Percentiles rank a stretch among this genome's conserved stretches.
Evolutionary conservation across 2,888 invertebrate species (phyloP).

Genomic region (Rugalucina vietnamica): DNA sequence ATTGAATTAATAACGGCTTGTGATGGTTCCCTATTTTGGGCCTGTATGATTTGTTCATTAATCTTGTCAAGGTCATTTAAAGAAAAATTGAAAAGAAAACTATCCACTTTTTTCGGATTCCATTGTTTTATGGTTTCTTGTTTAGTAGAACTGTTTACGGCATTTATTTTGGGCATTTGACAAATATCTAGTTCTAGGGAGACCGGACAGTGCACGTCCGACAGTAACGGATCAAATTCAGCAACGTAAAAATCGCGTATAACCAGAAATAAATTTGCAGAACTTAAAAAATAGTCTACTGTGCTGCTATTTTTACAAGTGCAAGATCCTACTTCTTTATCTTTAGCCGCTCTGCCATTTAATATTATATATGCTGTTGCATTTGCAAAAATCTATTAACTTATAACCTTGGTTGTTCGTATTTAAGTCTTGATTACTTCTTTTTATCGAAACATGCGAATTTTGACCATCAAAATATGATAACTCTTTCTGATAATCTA

Average conservation of each 20-base stretch:
- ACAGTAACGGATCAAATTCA: background rate
- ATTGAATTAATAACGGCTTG: too few species aligned
- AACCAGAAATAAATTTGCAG: background rate
- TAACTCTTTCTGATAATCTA: too few species aligned
- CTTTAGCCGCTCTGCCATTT: background rate
- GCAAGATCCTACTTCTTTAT: background rate
- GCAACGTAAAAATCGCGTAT: background rate
- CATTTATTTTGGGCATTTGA: too few species aligned
- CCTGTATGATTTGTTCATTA: too few species aligned
- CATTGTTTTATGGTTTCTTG: too few species aligned
- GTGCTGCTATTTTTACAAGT: slow-evolving; percentile 4
- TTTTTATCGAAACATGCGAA: too few species aligned
- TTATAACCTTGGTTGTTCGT: slow-evolving; percentile 1
- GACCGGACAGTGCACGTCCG: background rate
- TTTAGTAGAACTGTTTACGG: too few species aligned
- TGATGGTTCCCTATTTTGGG: too few species aligned
- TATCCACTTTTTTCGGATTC: too few species aligned
- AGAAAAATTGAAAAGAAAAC: too few species aligned
- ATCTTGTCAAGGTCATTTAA: too few species aligned
- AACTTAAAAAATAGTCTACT: slow-evolving; percentile 11
- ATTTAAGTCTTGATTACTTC: slow-evolving; percentile 9
- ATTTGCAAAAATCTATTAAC: background rate
- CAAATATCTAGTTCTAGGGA: background rate
- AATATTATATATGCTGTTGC: background rate
- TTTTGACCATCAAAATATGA: too few species aligned